Base-by-base conservation (phyloP, 2,113 vertebrate genomes). In the Pelecanus crispus region DNA sequence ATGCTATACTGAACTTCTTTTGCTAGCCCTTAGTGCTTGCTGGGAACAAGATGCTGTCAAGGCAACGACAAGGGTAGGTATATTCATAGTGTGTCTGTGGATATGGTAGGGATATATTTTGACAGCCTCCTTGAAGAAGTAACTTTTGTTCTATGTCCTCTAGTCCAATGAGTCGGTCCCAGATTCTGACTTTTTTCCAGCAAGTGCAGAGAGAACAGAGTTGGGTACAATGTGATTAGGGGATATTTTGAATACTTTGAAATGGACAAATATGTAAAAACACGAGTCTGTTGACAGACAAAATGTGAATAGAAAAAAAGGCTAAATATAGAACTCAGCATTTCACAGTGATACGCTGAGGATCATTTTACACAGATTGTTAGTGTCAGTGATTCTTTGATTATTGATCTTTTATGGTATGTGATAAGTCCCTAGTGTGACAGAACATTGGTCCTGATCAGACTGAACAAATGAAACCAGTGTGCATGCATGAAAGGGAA, bases 361-460 rank as follows among this genome's bases (percentile, higher is more conserved):
- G 17, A 79, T 47, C 8, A n/a, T 32, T 79, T 93, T 79, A 63
- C 21, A 59, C 7, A 45, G n/a, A 53, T 47, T 55, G 11, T 52
- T 67, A 85, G 38, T 21, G 22, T 5, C 52, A 66, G 1, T 55
- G 36, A 59, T 70, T 89, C 47, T 79, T 78, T 81, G 10, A 29
- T 10, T 67, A 36, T 47, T 5, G 6, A 10, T 11, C 2, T 0
- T 2, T 85, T 71, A 50, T 52, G 26, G 15, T 11, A 38, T 0
- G 0, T 0, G 0, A 10, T 31, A 17, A 0, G 22, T 84, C 17
- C 21, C 36, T 34, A 7, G 4, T 38, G 19, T 62, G 40, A 78
- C 8, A 42, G 50, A 73, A 53, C 26, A 59, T 5, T 38, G 15
- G 24, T 78, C 20, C 38, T 63, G 42, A 36, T 79, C 40, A 87